A percentile compares a stretch with the other conserved stretches of the same genome.
Evolutionary conservation across 2,113 vertebrate species (phyloP).

Genomic region (Syrmaticus mikado): DNA sequence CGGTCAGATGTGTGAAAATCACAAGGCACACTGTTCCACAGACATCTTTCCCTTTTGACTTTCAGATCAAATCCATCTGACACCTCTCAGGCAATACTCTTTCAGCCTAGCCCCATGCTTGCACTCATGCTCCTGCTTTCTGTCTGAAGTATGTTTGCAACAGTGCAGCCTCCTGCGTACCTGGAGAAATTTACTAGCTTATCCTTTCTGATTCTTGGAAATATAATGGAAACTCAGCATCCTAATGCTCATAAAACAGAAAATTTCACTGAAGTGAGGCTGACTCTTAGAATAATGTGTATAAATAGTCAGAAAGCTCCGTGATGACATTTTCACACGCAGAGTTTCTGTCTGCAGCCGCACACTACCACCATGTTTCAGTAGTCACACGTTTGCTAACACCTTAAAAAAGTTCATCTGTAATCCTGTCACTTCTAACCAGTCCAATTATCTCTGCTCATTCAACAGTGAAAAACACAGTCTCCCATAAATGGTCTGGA

Average conservation of each 20-base stretch:
- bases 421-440: constrained; percentile 11
- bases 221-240: not conserved
- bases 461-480: constrained; percentile 12
- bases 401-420: constrained; percentile 12
- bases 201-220: not conserved
- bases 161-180: not conserved
- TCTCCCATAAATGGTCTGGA: not conserved
- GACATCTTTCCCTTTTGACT: not conserved
- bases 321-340: not conserved
- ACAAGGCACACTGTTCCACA: not conserved
- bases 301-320: not conserved
- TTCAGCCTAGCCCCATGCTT: not conserved
- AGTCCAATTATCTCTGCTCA: constrained; percentile 25
- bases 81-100: not conserved
- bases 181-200: not conserved
- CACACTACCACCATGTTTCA: not conserved
- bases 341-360: not conserved
- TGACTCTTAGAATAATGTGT: not conserved
- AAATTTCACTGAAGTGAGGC: not conserved
- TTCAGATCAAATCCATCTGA: not conserved
- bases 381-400: not conserved
- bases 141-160: not conserved
- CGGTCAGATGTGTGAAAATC: not conserved
- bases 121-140: not conserved
- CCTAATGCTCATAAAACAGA: not conserved